A percentile compares a stretch with the other conserved stretches of the same genome.
phyloP scores from a whole-genome alignment of 2,113 vertebrate species.

The Cnemophilus loriae region DNA sequence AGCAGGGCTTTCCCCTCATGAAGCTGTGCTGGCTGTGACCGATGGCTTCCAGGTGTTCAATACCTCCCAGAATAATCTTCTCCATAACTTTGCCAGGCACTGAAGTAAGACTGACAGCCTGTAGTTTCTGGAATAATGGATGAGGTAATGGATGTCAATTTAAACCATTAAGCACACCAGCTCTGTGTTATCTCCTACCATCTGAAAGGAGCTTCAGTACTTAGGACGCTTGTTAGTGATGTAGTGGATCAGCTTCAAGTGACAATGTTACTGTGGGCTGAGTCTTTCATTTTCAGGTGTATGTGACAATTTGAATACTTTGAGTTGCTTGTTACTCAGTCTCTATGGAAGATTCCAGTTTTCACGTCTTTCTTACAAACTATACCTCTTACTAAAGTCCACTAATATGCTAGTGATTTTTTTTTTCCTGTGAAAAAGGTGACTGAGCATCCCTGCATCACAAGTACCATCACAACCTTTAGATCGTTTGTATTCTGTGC shows the following conservation, averaged over 20 bases:
- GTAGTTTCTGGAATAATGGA: not conserved
- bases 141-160: not conserved
- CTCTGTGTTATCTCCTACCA: not conserved
- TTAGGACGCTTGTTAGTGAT: not conserved
- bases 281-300: not conserved
- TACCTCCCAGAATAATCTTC: not conserved
- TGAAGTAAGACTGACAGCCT: not conserved
- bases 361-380: not conserved
- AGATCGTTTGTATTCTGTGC: not conserved
- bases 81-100: not conserved
- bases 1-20: not conserved
- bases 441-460: not conserved
- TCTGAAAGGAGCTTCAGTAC: not conserved
- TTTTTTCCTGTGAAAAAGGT: not conserved
- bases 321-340: not conserved
- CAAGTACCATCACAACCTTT: not conserved
- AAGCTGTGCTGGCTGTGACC: not conserved
- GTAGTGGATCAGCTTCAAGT: not conserved
- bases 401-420: not conserved
- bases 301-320: not conserved
- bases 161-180: slow-evolving; percentile 13
- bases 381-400: not conserved
- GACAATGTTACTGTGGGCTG: not conserved
- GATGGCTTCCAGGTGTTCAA: not conserved
- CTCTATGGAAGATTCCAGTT: not conserved